Base-by-base conservation (phyloP, 2,113 vertebrate species). In the Gallinago paraguaiae region DNA sequence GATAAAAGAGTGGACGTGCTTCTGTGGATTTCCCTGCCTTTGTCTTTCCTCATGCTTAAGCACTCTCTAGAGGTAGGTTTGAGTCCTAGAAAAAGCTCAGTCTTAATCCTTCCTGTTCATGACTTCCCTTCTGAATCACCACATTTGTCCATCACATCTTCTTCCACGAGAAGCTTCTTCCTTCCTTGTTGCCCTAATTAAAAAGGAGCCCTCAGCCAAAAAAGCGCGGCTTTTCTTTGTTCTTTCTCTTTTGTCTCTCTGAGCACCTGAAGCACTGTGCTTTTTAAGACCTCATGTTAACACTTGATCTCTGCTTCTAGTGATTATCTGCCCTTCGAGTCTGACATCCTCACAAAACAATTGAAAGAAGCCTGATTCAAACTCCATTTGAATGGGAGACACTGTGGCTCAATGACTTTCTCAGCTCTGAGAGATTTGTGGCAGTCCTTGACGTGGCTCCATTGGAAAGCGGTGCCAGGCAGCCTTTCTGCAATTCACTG, bases 91-190 rank as follows among this genome's bases (percentile, higher is more conserved):
- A 93, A 86, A 86, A 93, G 82, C 79, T 77, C 50, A 33, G n/a
- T 78, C 59, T 59, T 94, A 95, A 94, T 95, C 82, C 91, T 95
- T 95, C 87, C 85, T 94, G 90, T 93, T 90, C 81, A 63, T 63
- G 64, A 91, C 91, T 88, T 94, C 78, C 48, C 45, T 92, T 96
- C 77, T 89, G 72, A 93, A 86, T 88, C 48, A 78, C 41, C n/a
- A 51, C 83, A 43, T 89, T 91, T 92, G 84, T 91, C 84, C 67
- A 85, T 90, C 28, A 28, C 48, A 89, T 61, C 64, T 92, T 89
- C 68, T 94, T 92, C 77, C 39, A 27, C 8, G 16, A 84, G 57
- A 63, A 80, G 15, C 78, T 90, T 82, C 90, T 95, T 94, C 43
- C 75, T 95, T 93, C 91, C 89, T 94, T 50, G 43, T 82, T 92